Evolutionary conservation across 2,888 invertebrate species (phyloP).

Genomic region (Portevinia maculata): DNA sequence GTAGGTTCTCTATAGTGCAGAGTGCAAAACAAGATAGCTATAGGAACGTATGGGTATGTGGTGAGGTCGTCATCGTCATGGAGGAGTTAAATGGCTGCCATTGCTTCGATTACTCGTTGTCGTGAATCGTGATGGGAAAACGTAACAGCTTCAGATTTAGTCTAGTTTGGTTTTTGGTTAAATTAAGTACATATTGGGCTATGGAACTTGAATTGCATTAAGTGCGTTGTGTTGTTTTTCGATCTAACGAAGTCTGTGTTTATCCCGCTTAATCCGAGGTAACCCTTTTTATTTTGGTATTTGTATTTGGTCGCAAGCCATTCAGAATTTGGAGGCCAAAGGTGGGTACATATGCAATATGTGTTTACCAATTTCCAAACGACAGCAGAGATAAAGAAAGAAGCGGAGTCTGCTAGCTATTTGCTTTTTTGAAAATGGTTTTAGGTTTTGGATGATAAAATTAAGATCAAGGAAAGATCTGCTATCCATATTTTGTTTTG

Average conservation of each 20-base stretch:
- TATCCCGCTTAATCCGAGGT: too few relatives aligned
- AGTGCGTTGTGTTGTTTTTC: background rate
- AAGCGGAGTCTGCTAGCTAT: background rate
- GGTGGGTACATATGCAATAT: conserved; percentile 40
- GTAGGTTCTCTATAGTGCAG: conserved; percentile 54
- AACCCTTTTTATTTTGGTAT: background rate
- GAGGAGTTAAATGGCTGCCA: conserved; percentile 68
- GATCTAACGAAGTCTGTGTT: background rate
- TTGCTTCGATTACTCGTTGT: conserved; percentile 13
- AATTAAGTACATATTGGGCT: conserved; percentile 18
- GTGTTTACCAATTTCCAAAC: conserved; percentile 34
- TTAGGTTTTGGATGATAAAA: background rate
- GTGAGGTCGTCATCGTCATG: conserved; percentile 46
- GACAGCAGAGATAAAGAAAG: too few relatives aligned
- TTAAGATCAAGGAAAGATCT: too few relatives aligned
- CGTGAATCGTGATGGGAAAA: background rate
- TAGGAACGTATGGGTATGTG: conserved; percentile 18
- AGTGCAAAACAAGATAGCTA: conserved; percentile 60
- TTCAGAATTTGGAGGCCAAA: conserved; percentile 26
- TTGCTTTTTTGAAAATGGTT: background rate
- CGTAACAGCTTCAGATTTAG: background rate
- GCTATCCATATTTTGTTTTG: too few relatives aligned
- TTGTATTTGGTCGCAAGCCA: background rate
- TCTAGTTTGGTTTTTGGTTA: conserved; percentile 20
- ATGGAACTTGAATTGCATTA: background rate